These are phyloP conservation scores for Synanthedon vespiformis DNA, from an alignment of 2,888 invertebrate genomes.

Conservation along the genomic window DNA sequence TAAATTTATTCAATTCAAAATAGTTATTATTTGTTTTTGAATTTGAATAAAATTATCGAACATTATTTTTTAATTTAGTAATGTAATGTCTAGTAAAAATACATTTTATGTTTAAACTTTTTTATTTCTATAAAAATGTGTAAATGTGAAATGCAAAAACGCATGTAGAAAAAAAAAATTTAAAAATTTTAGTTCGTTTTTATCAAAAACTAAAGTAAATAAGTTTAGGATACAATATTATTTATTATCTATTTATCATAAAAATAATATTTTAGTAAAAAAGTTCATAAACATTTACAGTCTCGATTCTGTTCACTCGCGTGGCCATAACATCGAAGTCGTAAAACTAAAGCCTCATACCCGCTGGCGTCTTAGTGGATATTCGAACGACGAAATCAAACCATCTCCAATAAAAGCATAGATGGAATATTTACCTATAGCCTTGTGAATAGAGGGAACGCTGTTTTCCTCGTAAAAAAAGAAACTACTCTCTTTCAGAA, in stretches of 20 bases:
- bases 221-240: too few species aligned
- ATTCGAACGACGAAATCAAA: slow-evolving; percentile 9
- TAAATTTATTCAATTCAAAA: too few species aligned
- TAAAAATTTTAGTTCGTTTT: too few species aligned
- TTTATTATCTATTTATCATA: background rate
- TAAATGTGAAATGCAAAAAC: too few species aligned
- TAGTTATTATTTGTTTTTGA: too few species aligned
- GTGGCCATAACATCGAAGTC: background rate
- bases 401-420: slow-evolving; percentile 13
- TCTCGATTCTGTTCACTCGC: background rate
- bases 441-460: slow-evolving; percentile 33
- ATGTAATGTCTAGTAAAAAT: too few species aligned
- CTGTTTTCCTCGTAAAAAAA: slow-evolving; percentile 51
- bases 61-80: too few species aligned
- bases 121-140: too few species aligned
- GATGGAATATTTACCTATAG: slow-evolving; percentile 34
- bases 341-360: slow-evolving; percentile 7
- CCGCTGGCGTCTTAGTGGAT: slow-evolving; percentile 1
- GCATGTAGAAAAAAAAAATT: too few species aligned
- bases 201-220: too few species aligned
- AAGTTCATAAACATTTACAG: background rate
- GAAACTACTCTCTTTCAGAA: slow-evolving; percentile 46
- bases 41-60: too few species aligned
- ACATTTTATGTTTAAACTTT: too few species aligned
- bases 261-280: background rate